These are phyloP conservation scores for Drosophila neocordata DNA, from an alignment of 1,140 invertebrate genomes.

Conservation along the genomic window DNA sequence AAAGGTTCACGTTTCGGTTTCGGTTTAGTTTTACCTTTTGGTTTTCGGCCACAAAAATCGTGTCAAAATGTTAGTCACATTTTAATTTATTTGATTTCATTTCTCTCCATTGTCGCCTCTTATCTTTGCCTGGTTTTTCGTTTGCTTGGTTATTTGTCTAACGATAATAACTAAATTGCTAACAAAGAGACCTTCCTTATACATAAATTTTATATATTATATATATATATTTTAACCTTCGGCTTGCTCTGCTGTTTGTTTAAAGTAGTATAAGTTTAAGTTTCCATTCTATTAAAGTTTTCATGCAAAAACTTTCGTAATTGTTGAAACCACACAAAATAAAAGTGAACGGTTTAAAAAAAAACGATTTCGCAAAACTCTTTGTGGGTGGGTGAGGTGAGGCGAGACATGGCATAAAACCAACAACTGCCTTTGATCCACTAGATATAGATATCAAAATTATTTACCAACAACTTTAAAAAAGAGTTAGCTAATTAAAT, in stretches of 20 bases:
- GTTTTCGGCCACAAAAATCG: conserved; percentile 12
- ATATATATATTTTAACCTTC: conserved; percentile 8
- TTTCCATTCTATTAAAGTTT: conserved; percentile 68
- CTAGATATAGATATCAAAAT: background rate
- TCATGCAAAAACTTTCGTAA: conserved; percentile 70
- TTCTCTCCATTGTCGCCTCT: conserved; percentile 2
- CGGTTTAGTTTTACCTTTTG: background rate
- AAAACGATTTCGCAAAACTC: conserved; percentile 51
- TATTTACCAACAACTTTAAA: background rate
- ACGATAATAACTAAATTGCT: background rate
- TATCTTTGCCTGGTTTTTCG: background rate
- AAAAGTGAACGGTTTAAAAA: conserved; percentile 60
- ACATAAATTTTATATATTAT: background rate
- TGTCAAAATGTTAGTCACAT: conserved; percentile 27
- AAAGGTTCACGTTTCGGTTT: conserved; percentile 31
- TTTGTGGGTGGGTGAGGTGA: conserved; percentile 34
- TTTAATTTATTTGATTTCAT: conserved; percentile 17
- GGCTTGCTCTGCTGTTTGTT: conserved; percentile 8
- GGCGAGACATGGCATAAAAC: background rate
- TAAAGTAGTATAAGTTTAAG: conserved; percentile 25
- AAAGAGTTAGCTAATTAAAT: background rate
- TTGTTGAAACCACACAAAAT: conserved; percentile 41
- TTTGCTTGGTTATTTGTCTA: conserved; percentile 7
- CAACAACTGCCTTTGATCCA: background rate
- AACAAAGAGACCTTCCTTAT: conserved; percentile 5